Percentiles rank a stretch among this genome's conserved stretches.
phyloP scores from a whole-genome alignment of 2,888 invertebrate species.

The Cephus pygmeus region DNA sequence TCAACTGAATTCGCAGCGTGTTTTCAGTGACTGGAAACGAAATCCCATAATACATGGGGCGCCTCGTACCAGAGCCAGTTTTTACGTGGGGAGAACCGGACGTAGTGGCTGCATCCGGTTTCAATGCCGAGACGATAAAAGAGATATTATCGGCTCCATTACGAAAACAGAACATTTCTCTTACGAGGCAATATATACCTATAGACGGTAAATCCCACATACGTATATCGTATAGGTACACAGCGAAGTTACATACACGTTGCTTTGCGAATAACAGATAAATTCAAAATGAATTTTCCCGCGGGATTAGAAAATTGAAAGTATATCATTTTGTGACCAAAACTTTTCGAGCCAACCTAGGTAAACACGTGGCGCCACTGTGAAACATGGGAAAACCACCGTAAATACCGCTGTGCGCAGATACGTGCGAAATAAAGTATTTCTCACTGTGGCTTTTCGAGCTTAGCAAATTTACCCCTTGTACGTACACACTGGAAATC shows the following conservation, averaged over 20 bases:
- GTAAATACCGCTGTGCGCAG: too few species aligned
- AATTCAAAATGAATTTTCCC: constrained; percentile 34
- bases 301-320: not conserved
- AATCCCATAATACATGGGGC: too few species aligned
- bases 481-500: not conserved
- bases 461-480: not conserved
- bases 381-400: not conserved
- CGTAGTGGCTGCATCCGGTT: too few species aligned
- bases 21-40: too few species aligned
- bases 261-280: constrained; percentile 31
- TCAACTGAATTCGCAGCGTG: too few species aligned
- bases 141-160: constrained; percentile 16
- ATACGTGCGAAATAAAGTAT: not conserved
- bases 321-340: not conserved
- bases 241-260: too few species aligned
- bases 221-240: not conserved
- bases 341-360: not conserved
- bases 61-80: too few species aligned
- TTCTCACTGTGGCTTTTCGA: not conserved
- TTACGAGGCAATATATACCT: not conserved
- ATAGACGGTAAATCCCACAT: not conserved
- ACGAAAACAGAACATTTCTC: constrained; percentile 21
- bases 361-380: not conserved
- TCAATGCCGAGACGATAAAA: too few species aligned
- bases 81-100: too few species aligned